Conservation (phyloP, 2,888 invertebrate species). For the Noctua fimbriata region DNA sequence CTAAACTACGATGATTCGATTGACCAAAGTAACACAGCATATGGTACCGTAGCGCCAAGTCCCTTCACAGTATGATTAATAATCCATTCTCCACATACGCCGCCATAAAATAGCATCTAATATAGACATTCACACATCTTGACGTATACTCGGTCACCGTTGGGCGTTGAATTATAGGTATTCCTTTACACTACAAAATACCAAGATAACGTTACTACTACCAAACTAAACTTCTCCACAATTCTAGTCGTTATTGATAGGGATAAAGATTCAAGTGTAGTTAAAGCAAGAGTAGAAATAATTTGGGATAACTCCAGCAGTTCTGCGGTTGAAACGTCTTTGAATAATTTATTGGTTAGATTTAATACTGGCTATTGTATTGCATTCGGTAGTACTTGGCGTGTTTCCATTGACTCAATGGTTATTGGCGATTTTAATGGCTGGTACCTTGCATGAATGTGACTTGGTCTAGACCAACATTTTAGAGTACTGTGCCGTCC, state of each 20-base stretch:
- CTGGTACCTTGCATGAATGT: slow-evolving; percentile 59
- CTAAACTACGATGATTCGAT: neutral
- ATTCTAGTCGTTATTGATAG: slow-evolving; percentile 37
- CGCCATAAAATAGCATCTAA: slow-evolving; percentile 42
- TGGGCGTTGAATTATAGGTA: slow-evolving; percentile 63
- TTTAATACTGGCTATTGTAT: slow-evolving; percentile 74
- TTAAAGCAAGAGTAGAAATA: neutral
- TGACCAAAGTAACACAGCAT: slow-evolving; percentile 6
- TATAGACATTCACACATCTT: slow-evolving; percentile 64
- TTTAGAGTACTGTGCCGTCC: slow-evolving; percentile 31
- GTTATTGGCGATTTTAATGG: slow-evolving; percentile 59
- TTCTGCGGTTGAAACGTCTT: slow-evolving; percentile 68
- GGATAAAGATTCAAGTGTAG: neutral
- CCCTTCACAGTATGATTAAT: slow-evolving; percentile 40
- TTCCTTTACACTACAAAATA: slow-evolving; percentile 50
- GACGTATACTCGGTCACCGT: slow-evolving; percentile 60
- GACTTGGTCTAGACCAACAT: slow-evolving; percentile 54
- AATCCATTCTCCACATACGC: slow-evolving; percentile 42
- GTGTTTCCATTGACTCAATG: slow-evolving; percentile 66
- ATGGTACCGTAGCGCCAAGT: slow-evolving; percentile 4
- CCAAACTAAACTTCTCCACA: neutral
- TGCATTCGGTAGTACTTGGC: slow-evolving; percentile 66
- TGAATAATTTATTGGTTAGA: slow-evolving; percentile 75
- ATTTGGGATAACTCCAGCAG: slow-evolving; percentile 59
- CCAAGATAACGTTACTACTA: slow-evolving; percentile 26